Percentiles rank a stretch among this genome's conserved stretches.
These are phyloP conservation scores for Sterrhoptilus dennistouni DNA, from an alignment of 2,113 vertebrate species.

Conservation along the genomic window DNA sequence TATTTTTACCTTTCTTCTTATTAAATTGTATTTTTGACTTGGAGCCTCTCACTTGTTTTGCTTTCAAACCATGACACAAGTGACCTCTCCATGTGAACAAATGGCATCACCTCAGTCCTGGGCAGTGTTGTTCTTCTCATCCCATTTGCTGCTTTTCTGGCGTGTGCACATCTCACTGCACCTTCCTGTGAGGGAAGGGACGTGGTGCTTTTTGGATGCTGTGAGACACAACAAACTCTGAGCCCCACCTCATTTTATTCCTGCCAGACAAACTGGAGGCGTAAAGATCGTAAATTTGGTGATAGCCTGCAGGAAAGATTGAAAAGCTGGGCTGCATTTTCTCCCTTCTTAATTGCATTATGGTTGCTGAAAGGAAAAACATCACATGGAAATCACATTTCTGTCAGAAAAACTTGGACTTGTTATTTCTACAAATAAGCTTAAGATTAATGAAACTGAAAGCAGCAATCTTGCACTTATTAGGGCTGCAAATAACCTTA, in stretches of 20 bases:
- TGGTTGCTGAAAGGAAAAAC: neutral
- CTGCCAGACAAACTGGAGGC: neutral
- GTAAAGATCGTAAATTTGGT: neutral
- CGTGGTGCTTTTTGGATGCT: neutral
- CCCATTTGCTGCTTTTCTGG: neutral
- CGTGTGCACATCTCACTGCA: neutral
- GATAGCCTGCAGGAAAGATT: neutral
- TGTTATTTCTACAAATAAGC: neutral
- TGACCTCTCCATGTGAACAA: neutral
- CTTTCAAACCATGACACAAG: neutral
- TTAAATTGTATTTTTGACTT: too few relatives aligned
- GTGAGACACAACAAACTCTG: neutral
- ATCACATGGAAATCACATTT: neutral
- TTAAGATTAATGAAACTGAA: neutral
- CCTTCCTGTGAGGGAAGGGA: neutral
- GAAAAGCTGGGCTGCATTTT: neutral
- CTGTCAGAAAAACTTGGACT: neutral
- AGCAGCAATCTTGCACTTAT: neutral
- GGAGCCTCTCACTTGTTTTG: too few relatives aligned
- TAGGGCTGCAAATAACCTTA: neutral
- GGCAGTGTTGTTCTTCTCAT: neutral
- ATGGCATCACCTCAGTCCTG: neutral
- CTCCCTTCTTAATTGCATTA: neutral
- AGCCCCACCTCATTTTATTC: neutral
- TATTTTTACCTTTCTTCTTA: too few relatives aligned